phyloP scores from a whole-genome alignment of 2,113 vertebrate species.

The Procavia capensis region DNA sequence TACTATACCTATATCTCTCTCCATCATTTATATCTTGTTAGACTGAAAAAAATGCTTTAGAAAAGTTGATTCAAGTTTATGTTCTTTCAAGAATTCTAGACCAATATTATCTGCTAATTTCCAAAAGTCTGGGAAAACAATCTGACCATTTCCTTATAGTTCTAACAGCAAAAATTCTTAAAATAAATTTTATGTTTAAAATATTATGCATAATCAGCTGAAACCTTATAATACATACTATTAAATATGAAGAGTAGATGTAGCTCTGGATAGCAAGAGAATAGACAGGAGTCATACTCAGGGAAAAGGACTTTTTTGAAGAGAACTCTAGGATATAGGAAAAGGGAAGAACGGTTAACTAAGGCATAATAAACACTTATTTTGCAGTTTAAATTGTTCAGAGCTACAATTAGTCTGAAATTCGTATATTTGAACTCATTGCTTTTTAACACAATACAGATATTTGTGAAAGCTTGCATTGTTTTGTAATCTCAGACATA shows the following conservation, averaged over 20 bases:
- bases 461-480: no score
- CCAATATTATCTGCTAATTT: not conserved
- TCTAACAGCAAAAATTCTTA: not conserved
- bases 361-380: no score
- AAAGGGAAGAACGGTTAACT: no score
- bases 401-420: not conserved
- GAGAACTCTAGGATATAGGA: no score
- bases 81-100: fast-evolving
- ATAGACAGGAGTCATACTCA: not conserved
- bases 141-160: not conserved
- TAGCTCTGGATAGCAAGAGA: no score
- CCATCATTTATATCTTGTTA: not conserved
- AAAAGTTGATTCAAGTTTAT: not conserved
- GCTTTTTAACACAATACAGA: no score
- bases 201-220: not conserved
- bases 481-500: no score
- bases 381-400: not conserved
- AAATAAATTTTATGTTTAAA: not conserved
- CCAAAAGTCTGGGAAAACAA: not conserved
- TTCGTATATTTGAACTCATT: no score
- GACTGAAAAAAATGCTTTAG: not conserved
- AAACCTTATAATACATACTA: not conserved
- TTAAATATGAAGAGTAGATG: fast-evolving
- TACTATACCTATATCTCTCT: no score
- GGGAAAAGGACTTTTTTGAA: not conserved